Evolutionary conservation across 2,888 invertebrate genomes (phyloP).

Genomic region (Macrophya alboannulata): DNA sequence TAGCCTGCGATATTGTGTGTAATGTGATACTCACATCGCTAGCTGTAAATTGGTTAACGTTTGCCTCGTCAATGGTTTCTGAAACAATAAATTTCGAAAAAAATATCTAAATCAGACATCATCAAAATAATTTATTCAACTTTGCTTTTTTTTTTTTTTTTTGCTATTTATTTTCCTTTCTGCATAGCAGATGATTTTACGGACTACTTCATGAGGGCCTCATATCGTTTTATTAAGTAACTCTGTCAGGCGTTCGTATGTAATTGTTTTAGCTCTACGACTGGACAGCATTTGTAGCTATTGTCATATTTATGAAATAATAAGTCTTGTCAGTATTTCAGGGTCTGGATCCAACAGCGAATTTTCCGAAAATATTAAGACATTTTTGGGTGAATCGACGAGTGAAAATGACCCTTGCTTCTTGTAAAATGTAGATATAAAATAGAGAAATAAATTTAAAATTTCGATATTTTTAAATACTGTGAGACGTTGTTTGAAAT

Average conservation of each 20-base stretch:
- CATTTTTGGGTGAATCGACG: too few species aligned
- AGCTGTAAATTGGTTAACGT: constrained; percentile 66
- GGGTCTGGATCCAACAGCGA: background rate
- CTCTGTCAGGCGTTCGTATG: constrained; percentile 9
- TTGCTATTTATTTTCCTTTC: background rate
- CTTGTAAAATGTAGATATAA: too few species aligned
- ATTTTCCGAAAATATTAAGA: background rate
- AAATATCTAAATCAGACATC: constrained; percentile 24
- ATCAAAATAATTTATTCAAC: background rate
- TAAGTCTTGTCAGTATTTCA: constrained; percentile 5
- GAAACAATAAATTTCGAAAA: constrained; percentile 60
- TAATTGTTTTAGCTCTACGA: background rate
- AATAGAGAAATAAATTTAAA: too few species aligned
- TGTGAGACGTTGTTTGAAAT: background rate
- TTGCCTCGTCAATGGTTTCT: constrained; percentile 69
- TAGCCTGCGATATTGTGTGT: constrained; percentile 4
- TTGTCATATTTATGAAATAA: constrained; percentile 14
- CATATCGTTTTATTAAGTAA: background rate
- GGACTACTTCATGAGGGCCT: background rate
- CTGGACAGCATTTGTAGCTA: constrained; percentile 13
- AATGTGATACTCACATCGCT: constrained; percentile 69
- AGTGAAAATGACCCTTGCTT: too few species aligned
- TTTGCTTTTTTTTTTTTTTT: background rate
- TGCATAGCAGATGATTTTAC: background rate
- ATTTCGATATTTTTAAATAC: background rate